Conservation (phyloP, 2,113 vertebrate genomes). For the Antechinus flavipes region DNA sequence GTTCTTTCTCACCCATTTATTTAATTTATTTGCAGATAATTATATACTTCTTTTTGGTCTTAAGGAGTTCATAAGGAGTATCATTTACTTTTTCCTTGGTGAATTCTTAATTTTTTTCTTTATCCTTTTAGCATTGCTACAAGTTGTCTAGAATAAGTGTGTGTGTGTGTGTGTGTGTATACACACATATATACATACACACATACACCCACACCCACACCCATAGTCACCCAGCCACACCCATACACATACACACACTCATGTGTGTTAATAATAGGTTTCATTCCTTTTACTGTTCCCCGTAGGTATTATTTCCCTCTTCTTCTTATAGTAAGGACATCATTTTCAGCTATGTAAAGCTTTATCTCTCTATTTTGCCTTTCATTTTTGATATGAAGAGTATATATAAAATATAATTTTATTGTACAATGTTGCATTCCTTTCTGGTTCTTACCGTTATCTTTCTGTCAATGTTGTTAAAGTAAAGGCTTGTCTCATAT, state of each 20-base stretch:
- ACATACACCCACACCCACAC: too few species aligned
- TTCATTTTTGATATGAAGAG: slow-evolving; percentile 40
- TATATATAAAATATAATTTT: slow-evolving; percentile 45
- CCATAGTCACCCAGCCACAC: too few species aligned
- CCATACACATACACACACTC: background rate
- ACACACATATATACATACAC: background rate
- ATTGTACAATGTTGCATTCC: slow-evolving; percentile 21
- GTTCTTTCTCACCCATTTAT: background rate
- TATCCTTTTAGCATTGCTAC: background rate
- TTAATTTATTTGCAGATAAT: background rate
- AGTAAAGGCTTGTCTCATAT: slow-evolving; percentile 46
- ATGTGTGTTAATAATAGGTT: slow-evolving; percentile 20
- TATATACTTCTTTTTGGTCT: background rate
- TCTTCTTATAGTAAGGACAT: background rate
- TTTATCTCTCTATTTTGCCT: slow-evolving; percentile 55
- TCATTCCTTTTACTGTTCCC: slow-evolving; percentile 26
- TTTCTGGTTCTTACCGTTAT: slow-evolving; percentile 36
- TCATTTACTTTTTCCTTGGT: background rate
- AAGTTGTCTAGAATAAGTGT: background rate
- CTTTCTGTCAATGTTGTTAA: slow-evolving; percentile 56
- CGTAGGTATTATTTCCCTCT: slow-evolving; percentile 33
- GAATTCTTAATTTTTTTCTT: background rate
- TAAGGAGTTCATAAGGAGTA: background rate
- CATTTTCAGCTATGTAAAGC: slow-evolving; percentile 37
- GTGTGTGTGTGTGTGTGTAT: background rate